Evolutionary conservation across 2,888 invertebrate genomes (phyloP), one percentile per base, ranked within the genome.

Genomic region (Agrilus cyanescens): DNA sequence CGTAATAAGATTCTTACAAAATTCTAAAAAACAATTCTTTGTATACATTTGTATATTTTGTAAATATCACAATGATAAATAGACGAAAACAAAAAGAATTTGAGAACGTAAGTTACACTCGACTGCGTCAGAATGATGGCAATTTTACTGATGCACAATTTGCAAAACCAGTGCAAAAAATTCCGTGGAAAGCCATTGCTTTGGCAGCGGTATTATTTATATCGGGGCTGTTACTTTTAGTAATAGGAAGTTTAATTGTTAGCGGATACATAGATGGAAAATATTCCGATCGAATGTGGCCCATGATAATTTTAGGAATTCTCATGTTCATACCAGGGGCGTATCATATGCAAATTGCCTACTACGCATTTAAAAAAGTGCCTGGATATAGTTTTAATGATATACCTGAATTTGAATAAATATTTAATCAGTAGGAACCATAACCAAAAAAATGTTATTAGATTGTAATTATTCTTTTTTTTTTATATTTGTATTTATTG

Each of bases 271-370:
- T 89, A 58, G 81, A 82, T 57, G 75, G 82, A 29, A 82, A 87
- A 75, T 89, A 91, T 66, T 77, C 82, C 2, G 90, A 91, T 64
- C 74, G 90, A 47, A 80, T 87, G 62, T 90, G 88, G 87, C 91
- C 91, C 1, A 75, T 93, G 65, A 78, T 91, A 49, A 82, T 91
- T 52, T 70, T 94, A 57, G 94, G 93, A 29, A 71, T 77, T 15
- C 71, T 94, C 32, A 89, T 91, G 87, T 90, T 93, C 59, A 80
- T 93, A 51, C 93, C 93, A 1, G 93, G 91, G 32, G 84, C 85
- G 40, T 93, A 93, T 66, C 91, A 94, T 62, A 80, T 89, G 37
- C 76, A 88, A 54, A 85, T 93, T 59, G 87, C 90, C 29, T 82
- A 84, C 61, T 85, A 82, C 66, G 91, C 91, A 0, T 88, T 80